Base-by-base conservation (phyloP, 2,797 vertebrate species). In the Schizopygopsis malacanthus region DNA sequence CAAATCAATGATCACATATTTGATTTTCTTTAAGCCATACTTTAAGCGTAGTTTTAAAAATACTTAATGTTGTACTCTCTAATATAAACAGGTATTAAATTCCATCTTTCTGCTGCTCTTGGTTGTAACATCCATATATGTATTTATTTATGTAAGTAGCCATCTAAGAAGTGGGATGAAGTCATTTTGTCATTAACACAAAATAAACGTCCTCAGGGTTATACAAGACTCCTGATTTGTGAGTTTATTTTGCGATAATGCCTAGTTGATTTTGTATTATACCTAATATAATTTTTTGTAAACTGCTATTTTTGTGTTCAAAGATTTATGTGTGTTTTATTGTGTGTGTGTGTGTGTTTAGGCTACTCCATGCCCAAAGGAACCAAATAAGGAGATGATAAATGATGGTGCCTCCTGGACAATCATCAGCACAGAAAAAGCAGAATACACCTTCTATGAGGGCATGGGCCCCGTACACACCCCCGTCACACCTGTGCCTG, bases 341-440 rank as follows among this genome's bases (percentile, higher is more conserved):
- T 28, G n/a, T n/a, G n/a, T 28, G 37, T 39, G 37, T 3, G 69
- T 13, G 10, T 8, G 22, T 54, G 16, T 78, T 20, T 88, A 99
- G 98, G 98, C 98, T 96, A 99, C 98, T 96, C 98, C 98, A 95
- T 99, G 98, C 94, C 98, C 98, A 86, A 99, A 99, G 95, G 98
- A 99, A 96, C 98, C 97, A 96, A 99, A 99, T 96, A 99, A 99
- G 95, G 98, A 99, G 95, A 99, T 99, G 98, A 99, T 99, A 93
- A 99, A 99, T 81, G 98, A 99, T 18, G 98, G 98, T 85, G 98
- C 98, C 92, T 99, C 98, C 89, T 99, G 98, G 98, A 99, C 98
- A 97, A 99, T 99, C 97, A 99, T 99, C 95, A 99, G 98, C 93
- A 99, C 98, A 85, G 98, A 99, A 93, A 99, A 99, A 95, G 98